Evolutionary conservation across 2,797 vertebrate species (phyloP).

Genomic region (Pygocentrus nattereri): DNA sequence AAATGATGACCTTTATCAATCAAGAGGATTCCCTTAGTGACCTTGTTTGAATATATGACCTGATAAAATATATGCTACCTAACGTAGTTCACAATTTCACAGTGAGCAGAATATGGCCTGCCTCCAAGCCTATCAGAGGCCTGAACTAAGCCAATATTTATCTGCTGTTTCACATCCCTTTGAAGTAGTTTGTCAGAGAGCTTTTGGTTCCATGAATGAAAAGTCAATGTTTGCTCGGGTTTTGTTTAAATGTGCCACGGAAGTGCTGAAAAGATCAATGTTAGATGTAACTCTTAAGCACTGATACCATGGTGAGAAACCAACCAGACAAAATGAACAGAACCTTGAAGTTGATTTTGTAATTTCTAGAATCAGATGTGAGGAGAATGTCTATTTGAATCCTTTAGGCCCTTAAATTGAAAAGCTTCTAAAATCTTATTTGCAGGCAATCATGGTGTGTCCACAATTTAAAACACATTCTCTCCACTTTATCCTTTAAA

Average conservation of each 20-base stretch:
- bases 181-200: constrained; percentile 45
- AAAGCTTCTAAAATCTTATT: neutral
- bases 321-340: constrained; percentile 7
- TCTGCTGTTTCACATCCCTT: constrained; percentile 52
- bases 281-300: constrained; percentile 11
- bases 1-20: neutral
- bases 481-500: neutral
- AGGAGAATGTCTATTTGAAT: neutral
- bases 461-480: neutral
- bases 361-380: neutral
- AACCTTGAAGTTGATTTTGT: constrained; percentile 4
- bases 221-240: constrained; percentile 56
- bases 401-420: neutral
- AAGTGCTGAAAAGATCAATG: constrained; percentile 45
- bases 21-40: constrained; percentile 10
- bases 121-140: constrained; percentile 41
- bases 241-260: constrained; percentile 47
- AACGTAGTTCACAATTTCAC: constrained; percentile 37
- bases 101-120: constrained; percentile 27
- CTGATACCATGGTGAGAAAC: constrained; percentile 11
- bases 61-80: constrained; percentile 24
- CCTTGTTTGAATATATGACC: constrained; percentile 21
- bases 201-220: constrained; percentile 50
- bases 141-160: constrained; percentile 58
- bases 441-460: neutral